Conservation (phyloP, 2,797 vertebrate species). For the Chaetodon trifasciatus region DNA sequence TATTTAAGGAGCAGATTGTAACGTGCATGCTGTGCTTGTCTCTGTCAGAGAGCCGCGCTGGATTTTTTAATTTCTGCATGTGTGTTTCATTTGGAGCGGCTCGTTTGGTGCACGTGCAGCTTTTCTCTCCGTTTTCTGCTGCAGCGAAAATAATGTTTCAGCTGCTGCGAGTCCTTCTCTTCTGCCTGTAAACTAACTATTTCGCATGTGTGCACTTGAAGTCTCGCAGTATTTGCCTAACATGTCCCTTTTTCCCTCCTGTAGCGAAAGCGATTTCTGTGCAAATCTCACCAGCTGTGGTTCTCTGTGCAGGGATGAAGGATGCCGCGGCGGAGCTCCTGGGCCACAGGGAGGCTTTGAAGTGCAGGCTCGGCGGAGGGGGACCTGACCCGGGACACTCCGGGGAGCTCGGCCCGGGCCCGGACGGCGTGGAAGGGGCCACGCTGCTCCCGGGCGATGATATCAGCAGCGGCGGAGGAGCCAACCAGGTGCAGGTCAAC, state of each 20-base stretch:
- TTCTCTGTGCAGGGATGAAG: constrained; percentile 93
- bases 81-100: constrained; percentile 11
- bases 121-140: background rate
- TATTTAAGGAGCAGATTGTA: constrained; percentile 79
- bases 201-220: background rate
- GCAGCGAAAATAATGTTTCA: constrained; percentile 32
- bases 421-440: constrained; percentile 93
- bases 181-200: constrained; percentile 30
- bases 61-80: constrained; percentile 20
- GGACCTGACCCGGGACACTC: constrained; percentile 90
- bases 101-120: constrained; percentile 33
- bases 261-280: constrained; percentile 39
- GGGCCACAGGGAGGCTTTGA: constrained; percentile 95
- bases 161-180: background rate
- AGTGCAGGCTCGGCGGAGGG: constrained; percentile 92
- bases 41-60: constrained; percentile 20
- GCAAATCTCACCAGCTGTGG: constrained; percentile 51
- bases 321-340: constrained; percentile 94
- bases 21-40: constrained; percentile 66
- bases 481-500: constrained; percentile 91
- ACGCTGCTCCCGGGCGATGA: constrained; percentile 95
- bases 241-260: constrained; percentile 23
- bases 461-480: constrained; percentile 91
- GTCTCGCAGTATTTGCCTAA: constrained; percentile 34
- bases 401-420: constrained; percentile 91